A percentile compares a stretch with the other conserved stretches of the same genome.
These are phyloP conservation scores for Catharus minimus DNA, from an alignment of 2,113 vertebrate species.

Conservation along the genomic window DNA sequence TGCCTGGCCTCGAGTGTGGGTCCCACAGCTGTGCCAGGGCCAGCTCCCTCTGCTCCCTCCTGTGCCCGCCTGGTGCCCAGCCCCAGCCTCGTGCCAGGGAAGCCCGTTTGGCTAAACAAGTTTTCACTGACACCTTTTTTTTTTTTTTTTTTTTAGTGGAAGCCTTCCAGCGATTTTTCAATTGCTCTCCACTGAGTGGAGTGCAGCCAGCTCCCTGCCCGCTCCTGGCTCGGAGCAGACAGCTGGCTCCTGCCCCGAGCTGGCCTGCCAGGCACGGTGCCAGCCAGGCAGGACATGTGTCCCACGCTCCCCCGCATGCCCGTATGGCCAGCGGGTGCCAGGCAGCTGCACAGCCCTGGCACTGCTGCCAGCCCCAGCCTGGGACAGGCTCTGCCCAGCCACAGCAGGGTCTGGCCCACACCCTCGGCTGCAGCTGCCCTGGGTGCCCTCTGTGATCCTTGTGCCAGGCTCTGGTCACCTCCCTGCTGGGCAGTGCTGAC, in stretches of 20 bases:
- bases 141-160: not conserved
- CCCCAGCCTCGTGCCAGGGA: not conserved
- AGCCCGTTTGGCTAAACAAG: not conserved
- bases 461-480: not conserved
- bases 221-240: not conserved
- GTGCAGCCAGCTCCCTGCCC: not conserved
- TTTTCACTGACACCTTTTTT: slow-evolving; percentile 13
- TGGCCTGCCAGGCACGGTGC: not conserved
- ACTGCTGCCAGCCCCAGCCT: not conserved
- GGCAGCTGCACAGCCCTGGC: not conserved
- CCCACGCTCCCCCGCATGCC: not conserved
- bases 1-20: rapidly evolving
- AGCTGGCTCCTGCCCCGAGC: not conserved
- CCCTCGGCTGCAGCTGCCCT: rapidly evolving
- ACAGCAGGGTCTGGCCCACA: not conserved
- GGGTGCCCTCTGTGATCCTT: rapidly evolving
- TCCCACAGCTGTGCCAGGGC: not conserved
- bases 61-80: not conserved
- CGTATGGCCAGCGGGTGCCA: rapidly evolving
- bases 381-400: not conserved
- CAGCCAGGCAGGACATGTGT: not conserved
- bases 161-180: not conserved
- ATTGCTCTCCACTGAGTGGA: not conserved
- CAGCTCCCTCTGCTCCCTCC: not conserved
- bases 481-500: rapidly evolving